Base-by-base conservation (phyloP, 2,888 invertebrate genomes). In the Sinhomidia bicolor region DNA sequence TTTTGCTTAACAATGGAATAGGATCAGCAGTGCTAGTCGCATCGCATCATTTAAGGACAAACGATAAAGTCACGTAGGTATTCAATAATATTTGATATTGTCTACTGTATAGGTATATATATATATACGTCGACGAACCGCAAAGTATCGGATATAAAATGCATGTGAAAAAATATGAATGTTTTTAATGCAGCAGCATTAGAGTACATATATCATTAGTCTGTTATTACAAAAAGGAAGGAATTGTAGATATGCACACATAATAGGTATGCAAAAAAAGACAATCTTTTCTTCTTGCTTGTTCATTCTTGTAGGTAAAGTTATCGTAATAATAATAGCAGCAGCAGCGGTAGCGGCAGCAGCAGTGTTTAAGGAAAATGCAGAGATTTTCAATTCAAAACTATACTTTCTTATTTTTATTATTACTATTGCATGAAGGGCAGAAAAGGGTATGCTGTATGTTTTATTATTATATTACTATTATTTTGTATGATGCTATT, bases 311-410 rank as follows among this genome's bases (percentile, higher is more conserved):
- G 7, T 36, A 36, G 36, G 4, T 36, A 36, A 36, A 36, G 3
- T 36, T 36, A 36, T 36, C 36, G 7, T 36, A n/a, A n/a, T 26
- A 36, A 68, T 17, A n/a, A 4, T 5, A n/a, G n/a, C n/a, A n/a
- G n/a, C n/a, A n/a, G n/a, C n/a, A n/a, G n/a, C n/a, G n/a, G n/a
- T n/a, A n/a, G n/a, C n/a, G n/a, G n/a, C n/a, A n/a, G n/a, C n/a
- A n/a, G n/a, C n/a, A 36, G 10, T 68, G 44, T 17, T n/a, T n/a
- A 60, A 29, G 54, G 36, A 80, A 80, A 80, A 80, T 41, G 80
- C 36, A 41, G 41, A 51, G 14, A 47, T 60, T 68, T 82, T 82
- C 82, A 82, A 82, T 68, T 81, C 80, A 81, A 81, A 47, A 29
- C 57, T 80, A 23, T 60, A 36, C 79, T 60, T 57, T 76, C 76